phyloP scores from a whole-genome alignment of 2,888 invertebrate species.

The Hirtodrosophila confusa region DNA sequence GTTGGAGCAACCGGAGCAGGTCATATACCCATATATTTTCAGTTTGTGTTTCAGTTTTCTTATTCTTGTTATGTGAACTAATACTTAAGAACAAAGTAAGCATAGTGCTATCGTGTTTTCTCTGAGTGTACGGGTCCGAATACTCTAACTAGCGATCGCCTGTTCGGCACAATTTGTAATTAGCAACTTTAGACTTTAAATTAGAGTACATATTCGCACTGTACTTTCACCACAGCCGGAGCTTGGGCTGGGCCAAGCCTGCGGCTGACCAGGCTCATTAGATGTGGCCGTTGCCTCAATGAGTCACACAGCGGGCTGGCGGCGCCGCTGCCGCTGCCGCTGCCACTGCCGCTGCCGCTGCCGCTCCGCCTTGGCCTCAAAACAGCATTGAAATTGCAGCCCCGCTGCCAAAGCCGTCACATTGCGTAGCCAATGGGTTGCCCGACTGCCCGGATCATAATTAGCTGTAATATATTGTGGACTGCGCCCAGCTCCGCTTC shows the following conservation, averaged over 20 bases:
- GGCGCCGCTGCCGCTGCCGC: conserved; percentile 22
- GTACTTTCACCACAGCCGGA: conserved; percentile 61
- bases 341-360: conserved; percentile 8
- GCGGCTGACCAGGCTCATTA: conserved; percentile 59
- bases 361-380: conserved; percentile 61
- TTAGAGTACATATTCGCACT: conserved; percentile 63
- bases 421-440: conserved; percentile 62
- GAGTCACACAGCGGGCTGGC: conserved; percentile 62
- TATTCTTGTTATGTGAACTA: too few species aligned
- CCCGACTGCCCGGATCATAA: conserved; percentile 57
- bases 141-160: conserved; percentile 10
- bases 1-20: too few species aligned
- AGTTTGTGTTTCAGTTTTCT: too few species aligned
- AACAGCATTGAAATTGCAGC: conserved; percentile 44
- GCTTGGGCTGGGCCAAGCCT: conserved; percentile 35
- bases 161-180: conserved; percentile 56
- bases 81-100: too few species aligned
- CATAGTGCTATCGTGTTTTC: too few species aligned
- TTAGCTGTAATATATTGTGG: conserved; percentile 68
- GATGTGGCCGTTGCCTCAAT: conserved; percentile 42
- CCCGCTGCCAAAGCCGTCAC: conserved; percentile 55
- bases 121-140: too few species aligned
- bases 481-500: conserved; percentile 26
- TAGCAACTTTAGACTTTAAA: conserved; percentile 62
- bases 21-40: too few species aligned